Percentiles rank a stretch among this genome's conserved stretches.
phyloP scores from a whole-genome alignment of 2,797 vertebrate species.

The Crenuchus spilurus region DNA sequence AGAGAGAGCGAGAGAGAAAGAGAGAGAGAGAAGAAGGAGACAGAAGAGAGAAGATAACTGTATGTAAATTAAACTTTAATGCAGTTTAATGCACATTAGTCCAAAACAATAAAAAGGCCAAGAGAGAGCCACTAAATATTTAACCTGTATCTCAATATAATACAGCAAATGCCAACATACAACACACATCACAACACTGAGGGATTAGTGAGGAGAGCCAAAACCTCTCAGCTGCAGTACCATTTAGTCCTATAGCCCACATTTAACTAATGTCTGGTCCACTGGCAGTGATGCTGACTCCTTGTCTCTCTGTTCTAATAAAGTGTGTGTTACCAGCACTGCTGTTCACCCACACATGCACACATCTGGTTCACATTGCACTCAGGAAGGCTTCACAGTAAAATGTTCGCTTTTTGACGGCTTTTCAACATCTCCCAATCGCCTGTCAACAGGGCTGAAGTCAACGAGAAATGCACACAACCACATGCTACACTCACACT shows the following conservation, averaged over 20 bases:
- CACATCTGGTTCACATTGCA: slow-evolving; percentile 73
- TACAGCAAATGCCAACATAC: no score
- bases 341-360: neutral
- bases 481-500: neutral
- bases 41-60: no score
- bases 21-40: no score
- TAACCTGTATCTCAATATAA: no score
- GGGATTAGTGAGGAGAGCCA: no score
- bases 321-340: neutral
- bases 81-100: no score
- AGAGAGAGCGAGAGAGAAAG: no score
- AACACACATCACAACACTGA: no score
- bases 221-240: no score
- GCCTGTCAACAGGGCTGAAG: slow-evolving; percentile 8
- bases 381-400: slow-evolving; percentile 68
- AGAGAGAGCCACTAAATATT: no score
- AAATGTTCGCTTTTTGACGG: slow-evolving; percentile 44
- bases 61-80: no score
- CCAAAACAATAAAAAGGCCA: no score
- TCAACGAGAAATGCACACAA: slow-evolving; percentile 4
- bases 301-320: slow-evolving; percentile 5
- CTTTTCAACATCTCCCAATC: slow-evolving; percentile 29
- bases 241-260: neutral
- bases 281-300: neutral
- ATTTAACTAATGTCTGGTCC: neutral